phyloP scores from a whole-genome alignment of 1,140 invertebrate species.

The Cydia pomonella region DNA sequence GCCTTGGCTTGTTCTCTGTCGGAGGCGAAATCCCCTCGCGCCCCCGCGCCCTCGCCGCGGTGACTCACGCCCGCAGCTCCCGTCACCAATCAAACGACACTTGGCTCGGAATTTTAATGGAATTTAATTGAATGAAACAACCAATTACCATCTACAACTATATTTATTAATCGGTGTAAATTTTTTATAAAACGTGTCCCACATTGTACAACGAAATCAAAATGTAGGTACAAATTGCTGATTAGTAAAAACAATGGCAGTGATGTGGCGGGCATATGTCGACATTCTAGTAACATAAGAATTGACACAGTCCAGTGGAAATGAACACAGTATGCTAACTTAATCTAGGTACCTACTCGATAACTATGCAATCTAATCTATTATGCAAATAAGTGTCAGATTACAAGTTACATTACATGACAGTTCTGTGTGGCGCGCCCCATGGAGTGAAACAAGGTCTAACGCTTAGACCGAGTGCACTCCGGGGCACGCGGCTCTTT shows the following conservation, averaged over 20 bases:
- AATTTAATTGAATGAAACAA: constrained; percentile 76
- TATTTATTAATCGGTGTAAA: constrained; percentile 71
- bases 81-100: constrained; percentile 53
- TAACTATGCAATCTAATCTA: constrained; percentile 57
- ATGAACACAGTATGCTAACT: constrained; percentile 68
- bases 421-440: constrained; percentile 48
- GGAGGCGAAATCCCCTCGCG: constrained; percentile 18
- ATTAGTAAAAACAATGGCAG: constrained; percentile 65
- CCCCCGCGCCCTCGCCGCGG: not conserved
- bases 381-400: constrained; percentile 58
- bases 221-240: constrained; percentile 38
- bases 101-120: constrained; percentile 72
- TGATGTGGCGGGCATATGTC: constrained; percentile 78
- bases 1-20: constrained; percentile 60
- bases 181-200: constrained; percentile 70
- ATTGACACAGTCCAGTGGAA: constrained; percentile 79
- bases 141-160: constrained; percentile 65
- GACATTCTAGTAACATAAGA: constrained; percentile 81
- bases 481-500: constrained; percentile 49
- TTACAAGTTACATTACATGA: constrained; percentile 47
- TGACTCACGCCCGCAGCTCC: constrained; percentile 38
- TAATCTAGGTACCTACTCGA: constrained; percentile 43
- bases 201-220: constrained; percentile 36
- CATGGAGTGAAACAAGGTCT: constrained; percentile 72
- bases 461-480: constrained; percentile 72